A percentile compares a stretch with the other conserved stretches of the same genome.
Conservation (phyloP, 1,140 invertebrate species). For the Drosophila takahashii region DNA sequence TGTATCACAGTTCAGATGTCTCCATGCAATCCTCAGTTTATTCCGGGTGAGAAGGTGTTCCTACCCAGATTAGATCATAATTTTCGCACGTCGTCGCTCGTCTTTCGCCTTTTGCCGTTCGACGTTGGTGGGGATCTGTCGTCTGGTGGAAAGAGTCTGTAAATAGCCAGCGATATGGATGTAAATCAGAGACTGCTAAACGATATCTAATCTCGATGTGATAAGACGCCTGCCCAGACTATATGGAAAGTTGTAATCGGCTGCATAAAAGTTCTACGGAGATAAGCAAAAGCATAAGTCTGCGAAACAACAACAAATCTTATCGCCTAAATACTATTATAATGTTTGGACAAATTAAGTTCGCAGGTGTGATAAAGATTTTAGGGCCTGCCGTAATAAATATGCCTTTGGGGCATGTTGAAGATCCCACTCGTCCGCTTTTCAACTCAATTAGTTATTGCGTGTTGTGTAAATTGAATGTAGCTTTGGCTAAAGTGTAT, state of each 20-base stretch:
- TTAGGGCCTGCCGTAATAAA: conserved; percentile 42
- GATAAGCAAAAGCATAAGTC: conserved; percentile 26
- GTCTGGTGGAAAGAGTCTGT: conserved; percentile 23
- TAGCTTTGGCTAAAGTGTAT: conserved; percentile 24
- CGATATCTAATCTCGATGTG: conserved; percentile 38
- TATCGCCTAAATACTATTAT: conserved; percentile 10
- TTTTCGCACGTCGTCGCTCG: conserved; percentile 21
- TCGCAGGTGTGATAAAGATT: conserved; percentile 25
- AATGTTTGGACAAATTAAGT: conserved; percentile 8
- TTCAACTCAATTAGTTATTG: conserved; percentile 26
- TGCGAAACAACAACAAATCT: neutral
- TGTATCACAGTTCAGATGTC: conserved; percentile 61
- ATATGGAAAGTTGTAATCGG: conserved; percentile 21
- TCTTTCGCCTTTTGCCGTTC: conserved; percentile 13
- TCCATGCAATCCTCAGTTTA: conserved; percentile 38
- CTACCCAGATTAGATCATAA: conserved; percentile 50
- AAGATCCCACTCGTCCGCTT: neutral
- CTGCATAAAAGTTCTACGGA: conserved; percentile 42
- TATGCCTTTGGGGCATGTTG: conserved; percentile 25
- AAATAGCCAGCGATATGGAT: conserved; percentile 28
- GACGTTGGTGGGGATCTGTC: conserved; percentile 10
- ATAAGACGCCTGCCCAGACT: conserved; percentile 32
- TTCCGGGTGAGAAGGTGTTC: conserved; percentile 13
- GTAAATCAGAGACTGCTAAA: conserved; percentile 38
- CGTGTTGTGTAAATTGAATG: conserved; percentile 34